Evolutionary conservation across 1,140 invertebrate species (phyloP), one percentile per base, ranked within the genome.

Genomic region (Tetragnatha versicolor): DNA sequence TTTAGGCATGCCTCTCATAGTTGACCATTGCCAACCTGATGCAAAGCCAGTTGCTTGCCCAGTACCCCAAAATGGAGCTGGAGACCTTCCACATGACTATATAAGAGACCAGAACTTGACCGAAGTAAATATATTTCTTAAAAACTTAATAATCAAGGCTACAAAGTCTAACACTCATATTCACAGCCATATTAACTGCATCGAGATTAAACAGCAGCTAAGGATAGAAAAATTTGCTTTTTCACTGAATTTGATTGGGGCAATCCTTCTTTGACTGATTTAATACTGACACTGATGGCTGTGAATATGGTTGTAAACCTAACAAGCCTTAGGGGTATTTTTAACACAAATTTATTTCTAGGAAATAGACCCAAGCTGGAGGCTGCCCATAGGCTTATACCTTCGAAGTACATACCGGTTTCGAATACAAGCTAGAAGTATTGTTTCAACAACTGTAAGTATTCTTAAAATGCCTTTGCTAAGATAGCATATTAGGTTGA

Each of bases 361-460:
- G 77, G 66, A 70, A 49, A 55, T 70, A 2, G 55, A 79, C 70
- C 81, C 81, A 20, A 80, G 60, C 31, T 82, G 80, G 75, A 75
- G 79, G n/a, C 35, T 82, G 31, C 82, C 82, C 5, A 72, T 82
- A 37, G 82, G 82, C 37, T 45, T 82, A n/a, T 82, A 82, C 77
- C 33, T 78, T 12, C 45, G 42, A 51, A 82, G 82, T 63, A 75
- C 80, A 0, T 82, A 80, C 39, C 42, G 81, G 12, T 82, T 82
- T 27, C 31, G 82, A 31, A 66, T 82, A 39, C 65, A 81, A 60
- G 63, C 81, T 14, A 66, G 79, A 31, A 68, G 76, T 42, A 37
- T 61, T 65, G 63, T 68, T 72, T 63, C 79, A 20, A 80, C 80
- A 63, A 81, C 80, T 12, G 81, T 82, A 45, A 68, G 79, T 79